Base-by-base conservation (phyloP, 1,140 invertebrate genomes). In the Phthorimaea operculella region DNA sequence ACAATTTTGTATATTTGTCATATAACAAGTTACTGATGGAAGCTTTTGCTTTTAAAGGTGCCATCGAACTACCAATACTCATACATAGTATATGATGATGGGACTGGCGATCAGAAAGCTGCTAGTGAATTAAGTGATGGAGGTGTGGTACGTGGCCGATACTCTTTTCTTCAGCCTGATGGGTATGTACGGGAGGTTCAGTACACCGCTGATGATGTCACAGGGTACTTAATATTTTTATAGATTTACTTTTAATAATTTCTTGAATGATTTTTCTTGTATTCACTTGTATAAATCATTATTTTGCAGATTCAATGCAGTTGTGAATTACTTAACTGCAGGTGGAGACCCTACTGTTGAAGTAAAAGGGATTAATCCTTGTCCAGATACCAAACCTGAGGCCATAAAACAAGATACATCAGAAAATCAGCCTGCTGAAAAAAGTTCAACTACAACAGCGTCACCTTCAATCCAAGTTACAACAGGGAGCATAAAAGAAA, bases 141-240 rank as follows among this genome's bases (percentile, higher is more conserved):
- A 34, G 87, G 89, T 59, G 78, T 86, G 34, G 89, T 90, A 14
- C 81, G 87, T 52, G 89, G 89, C 47, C 75, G 83, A 33, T 90
- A 90, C 66, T 88, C 87, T 47, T 76, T 90, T 17, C 70, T 89
- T 54, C 89, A 90, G 70, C 86, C 90, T 10, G 89, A 93, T 75
- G 91, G 91, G 14, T 90, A 88, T 58, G 76, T 87, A 50, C 87
- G 92, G 44, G 89, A 90, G 64, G 92, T 93, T 10, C 87, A 91
- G 52, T 94, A 93, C 77, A 91, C 89, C 14, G 90, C 92, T 36
- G 91, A 92, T 68, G 87, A 90, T 18, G 81, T 90, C 60, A 90
- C 86, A 66, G 92, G 92, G 63, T 70, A 67, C 7, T 53, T 51
- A 14, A 45, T 9, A 51, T 54, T 42, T 9, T 54, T 16, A 42